Evolutionary conservation across 2,888 invertebrate species (phyloP), one percentile per base, ranked within the genome.

Genomic region (Cordylochernes scorpioides): DNA sequence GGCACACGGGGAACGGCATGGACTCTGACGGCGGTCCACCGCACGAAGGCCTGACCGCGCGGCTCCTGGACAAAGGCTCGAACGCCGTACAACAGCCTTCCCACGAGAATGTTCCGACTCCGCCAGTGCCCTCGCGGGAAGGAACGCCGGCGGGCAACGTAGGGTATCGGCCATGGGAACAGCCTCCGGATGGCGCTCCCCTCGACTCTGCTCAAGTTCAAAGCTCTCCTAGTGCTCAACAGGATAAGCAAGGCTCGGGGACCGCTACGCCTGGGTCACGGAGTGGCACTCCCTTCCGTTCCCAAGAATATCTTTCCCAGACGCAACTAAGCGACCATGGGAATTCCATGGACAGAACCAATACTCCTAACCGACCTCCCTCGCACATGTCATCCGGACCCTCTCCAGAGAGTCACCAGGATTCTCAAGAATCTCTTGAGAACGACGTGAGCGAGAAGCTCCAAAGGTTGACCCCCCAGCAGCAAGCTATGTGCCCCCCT

Each of bases 141-240:
- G 37, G 37, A 25, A 37, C 37, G n/a, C 37, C 37, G 22, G 30
- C 32, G 8, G 29, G 34, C 12, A 37, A 35, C 31, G 37, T 37
- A 4, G 34, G 36, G 6, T 39, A 39, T 25, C 30, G 39, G 14
- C 39, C 39, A 10, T 39, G 39, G 39, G 38, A 38, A 32, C 36
- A 36, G 16, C n/a, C n/a, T 15, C 22, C 30, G n/a, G 35, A 29
- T 10, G 31, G 27, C 17, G 22, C 12, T 10, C 30, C 30, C 14
- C 24, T 17, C 16, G 30, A 32, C 18, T 32, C 21, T 16, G 35
- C 33, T 22, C 35, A 35, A 14, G 5, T 30, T 14, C 32, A 34
- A 15, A 29, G 35, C 24, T 36, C 39, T 3, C 30, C 38, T n/a
- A 39, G 36, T 31, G 38, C 38, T 21, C 38, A 36, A n/a, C 17